Base-by-base conservation (phyloP, 2,888 invertebrate species). In the Eristalinus sepulchralis region DNA sequence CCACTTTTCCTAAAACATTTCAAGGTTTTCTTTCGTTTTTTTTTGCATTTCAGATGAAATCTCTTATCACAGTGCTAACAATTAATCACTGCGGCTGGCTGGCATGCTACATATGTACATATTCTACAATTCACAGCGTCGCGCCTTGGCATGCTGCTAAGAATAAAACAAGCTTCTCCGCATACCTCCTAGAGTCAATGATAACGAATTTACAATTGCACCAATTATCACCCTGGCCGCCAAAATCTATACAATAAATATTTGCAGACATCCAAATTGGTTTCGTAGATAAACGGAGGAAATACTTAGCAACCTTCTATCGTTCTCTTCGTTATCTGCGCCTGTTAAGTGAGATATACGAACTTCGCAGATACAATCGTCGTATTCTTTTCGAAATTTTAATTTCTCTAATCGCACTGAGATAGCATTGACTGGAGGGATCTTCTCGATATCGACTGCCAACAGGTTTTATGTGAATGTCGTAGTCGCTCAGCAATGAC, bases 141-240 rank as follows among this genome's bases (percentile, higher is more conserved):
- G 31, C 17, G 17, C 47, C 31, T 39, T 39, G 53, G 31, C 27
- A 67, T 2, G n/a, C 13, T 33, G 27, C 53, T 3, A 33, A 55
- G 53, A 67, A 53, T 22, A 20, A 55, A 67, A 67, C 31, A 10
- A 33, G 33, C 4, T 47, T n/a, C 10, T 17, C 13, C 24, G 13
- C 13, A 39, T 13, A 13, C 5, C 47, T 8, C 8, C 17, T 2
- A 17, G 17, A 47, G 17, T 1, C 17, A n/a, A 17, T 17, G 47
- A 17, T 47, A 47, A 47, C 47, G 17, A 47, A 47, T 8, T 47
- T 47, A 47, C 17, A 47, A 8, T 47, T 17, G 47, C 39, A 59
- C n/a, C 31, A 75, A 75, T 66, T 75, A 75, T 66, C 66, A 67
- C 66, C n/a, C 57, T 5, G 24, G 34, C 4, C 17, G 27, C 55